Evolutionary conservation across 2,113 vertebrate species (phyloP), one percentile per base, ranked within the genome.

Genomic region (Oncorhynchus masou): DNA sequence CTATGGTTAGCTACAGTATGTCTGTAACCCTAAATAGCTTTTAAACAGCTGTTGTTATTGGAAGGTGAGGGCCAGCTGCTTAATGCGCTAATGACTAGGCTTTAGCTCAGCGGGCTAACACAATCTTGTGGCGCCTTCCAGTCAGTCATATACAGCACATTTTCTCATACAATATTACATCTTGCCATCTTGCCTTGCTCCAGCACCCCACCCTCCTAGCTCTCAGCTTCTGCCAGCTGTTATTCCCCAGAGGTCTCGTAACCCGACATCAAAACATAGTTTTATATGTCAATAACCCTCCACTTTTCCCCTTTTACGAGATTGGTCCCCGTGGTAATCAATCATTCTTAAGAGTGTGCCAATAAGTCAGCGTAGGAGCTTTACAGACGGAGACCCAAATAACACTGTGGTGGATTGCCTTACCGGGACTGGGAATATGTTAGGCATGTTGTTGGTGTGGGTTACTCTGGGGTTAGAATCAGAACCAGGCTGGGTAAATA

Each of bases 21-120:
- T 45, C 9, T 45, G 39, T 11, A 45, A 45, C 39, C 9, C 39
- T 45, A 78, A 87, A 89, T 73, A 82, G 80, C 82, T 83, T 84
- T 86, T 82, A 85, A 92, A 87, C 85, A 83, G 78, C 71, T 92
- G 93, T 87, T 92, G 88, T 84, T 90, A 81, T 93, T 93, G 91
- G 92, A 91, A 83, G 81, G 74, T 81, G 81, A 80, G 70, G 62
- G 80, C 74, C 79, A 82, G 74, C 89, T 87, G 80, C 68, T 22
- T 24, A 62, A 22, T 16, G 69, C 29, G 68, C 68, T 68, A 54
- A 16, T 45, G 39, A 45, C 51, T 19, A 54, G 51, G 51, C 51
- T 54, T 54, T 54, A 54, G 51, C 51, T 54, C 5, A 54, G 16
- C 1, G 51, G 51, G 51, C 51, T 54, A 54, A 54, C 51, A 54